Percentiles rank a stretch among this genome's conserved stretches.
phyloP scores from a whole-genome alignment of 2,113 vertebrate genomes.

The Falco punctatus region DNA sequence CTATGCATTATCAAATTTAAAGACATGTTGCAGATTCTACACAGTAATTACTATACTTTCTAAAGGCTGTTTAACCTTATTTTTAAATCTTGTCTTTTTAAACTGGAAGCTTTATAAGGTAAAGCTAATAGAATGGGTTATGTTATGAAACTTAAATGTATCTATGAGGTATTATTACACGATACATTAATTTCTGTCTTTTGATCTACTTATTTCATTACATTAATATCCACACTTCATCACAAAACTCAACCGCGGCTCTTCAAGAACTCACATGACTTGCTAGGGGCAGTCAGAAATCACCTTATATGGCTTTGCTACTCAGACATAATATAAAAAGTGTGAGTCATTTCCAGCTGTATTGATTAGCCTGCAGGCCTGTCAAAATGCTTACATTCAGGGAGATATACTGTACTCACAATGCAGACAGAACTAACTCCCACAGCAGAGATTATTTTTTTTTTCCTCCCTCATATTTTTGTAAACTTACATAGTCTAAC shows the following conservation, averaged over 20 bases:
- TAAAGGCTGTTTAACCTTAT: not conserved
- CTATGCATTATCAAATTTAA: not conserved
- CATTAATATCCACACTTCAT: not conserved
- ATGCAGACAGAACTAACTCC: not conserved
- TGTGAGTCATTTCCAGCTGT: not conserved
- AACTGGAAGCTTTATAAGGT: not conserved
- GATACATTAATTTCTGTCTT: not conserved
- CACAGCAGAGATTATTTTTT: not conserved
- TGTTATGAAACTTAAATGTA: not conserved
- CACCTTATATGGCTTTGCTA: not conserved
- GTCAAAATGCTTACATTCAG: not conserved
- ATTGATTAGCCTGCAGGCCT: not conserved
- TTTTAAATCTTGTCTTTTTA: not conserved
- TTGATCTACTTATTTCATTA: not conserved
- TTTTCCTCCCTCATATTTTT: not conserved
- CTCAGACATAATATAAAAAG: not conserved
- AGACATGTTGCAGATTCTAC: not conserved
- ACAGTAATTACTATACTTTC: not conserved
- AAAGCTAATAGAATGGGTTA: not conserved
- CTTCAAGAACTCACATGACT: not conserved
- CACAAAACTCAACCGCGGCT: not conserved
- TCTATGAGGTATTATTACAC: not conserved
- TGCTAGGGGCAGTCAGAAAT: not conserved
- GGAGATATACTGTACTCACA: not conserved
- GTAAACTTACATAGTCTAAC: not conserved